Evolutionary conservation across 2,888 invertebrate genomes (phyloP).

Genomic region (Calameuta idolon): DNA sequence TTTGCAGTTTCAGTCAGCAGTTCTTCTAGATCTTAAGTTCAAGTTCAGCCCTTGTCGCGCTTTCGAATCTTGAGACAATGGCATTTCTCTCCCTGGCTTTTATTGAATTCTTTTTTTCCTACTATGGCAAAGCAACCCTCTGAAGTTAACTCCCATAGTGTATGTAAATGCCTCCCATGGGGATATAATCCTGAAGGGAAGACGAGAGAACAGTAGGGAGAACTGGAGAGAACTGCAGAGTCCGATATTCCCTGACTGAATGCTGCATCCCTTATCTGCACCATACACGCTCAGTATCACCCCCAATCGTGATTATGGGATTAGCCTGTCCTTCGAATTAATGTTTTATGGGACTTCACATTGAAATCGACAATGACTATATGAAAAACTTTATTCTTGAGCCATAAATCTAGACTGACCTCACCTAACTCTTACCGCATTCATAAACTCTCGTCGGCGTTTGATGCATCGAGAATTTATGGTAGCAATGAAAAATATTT

Average conservation of each 20-base stretch:
- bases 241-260: background rate
- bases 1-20: background rate
- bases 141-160: conserved; percentile 30
- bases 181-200: conserved; percentile 51
- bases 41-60: background rate
- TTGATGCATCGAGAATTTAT: background rate
- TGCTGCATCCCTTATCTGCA: conserved; percentile 39
- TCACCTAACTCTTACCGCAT: background rate
- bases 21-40: background rate
- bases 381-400: background rate
- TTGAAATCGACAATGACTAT: background rate
- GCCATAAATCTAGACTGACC: background rate
- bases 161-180: conserved; percentile 56
- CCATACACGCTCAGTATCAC: conserved; percentile 39
- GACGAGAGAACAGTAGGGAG: conserved; percentile 32
- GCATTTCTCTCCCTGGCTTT: conserved; percentile 40
- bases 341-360: conserved; percentile 16
- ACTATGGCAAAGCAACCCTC: conserved; percentile 19
- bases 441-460: background rate
- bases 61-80: conserved; percentile 51
- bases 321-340: conserved; percentile 14
- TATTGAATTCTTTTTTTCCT: conserved; percentile 57
- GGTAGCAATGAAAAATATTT: background rate
- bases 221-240: conserved; percentile 26
- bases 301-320: conserved; percentile 37